Percentiles rank a stretch among this genome's conserved stretches.
Evolutionary conservation across 2,113 vertebrate species (phyloP).

Genomic region (Turdus rufiventris): DNA sequence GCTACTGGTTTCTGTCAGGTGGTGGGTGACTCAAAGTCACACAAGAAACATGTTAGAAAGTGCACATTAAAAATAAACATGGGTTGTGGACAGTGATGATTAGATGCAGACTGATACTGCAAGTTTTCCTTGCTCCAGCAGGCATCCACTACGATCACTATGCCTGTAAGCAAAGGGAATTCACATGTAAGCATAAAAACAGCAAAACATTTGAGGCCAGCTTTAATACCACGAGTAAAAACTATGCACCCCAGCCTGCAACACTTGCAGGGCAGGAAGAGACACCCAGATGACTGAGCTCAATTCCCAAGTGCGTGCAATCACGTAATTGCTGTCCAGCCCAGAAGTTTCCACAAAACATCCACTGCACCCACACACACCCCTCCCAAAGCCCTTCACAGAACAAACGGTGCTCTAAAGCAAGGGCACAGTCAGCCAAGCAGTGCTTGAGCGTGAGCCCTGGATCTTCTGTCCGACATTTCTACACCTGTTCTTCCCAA

Average conservation of each 20-base stretch:
- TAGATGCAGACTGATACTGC: not conserved
- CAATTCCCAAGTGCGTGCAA: not conserved
- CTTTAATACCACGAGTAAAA: not conserved
- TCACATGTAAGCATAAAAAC: not conserved
- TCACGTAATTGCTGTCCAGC: not conserved
- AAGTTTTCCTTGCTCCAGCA: not conserved
- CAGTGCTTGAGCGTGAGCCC: not conserved
- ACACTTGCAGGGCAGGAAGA: not conserved
- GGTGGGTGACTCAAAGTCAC: not conserved
- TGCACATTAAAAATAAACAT: not conserved
- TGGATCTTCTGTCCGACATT: not conserved
- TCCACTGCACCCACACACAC: not conserved
- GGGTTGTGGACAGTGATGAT: not conserved
- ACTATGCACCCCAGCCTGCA: not conserved
- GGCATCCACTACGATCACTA: fast-evolving
- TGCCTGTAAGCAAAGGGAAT: not conserved
- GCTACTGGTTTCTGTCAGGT: not conserved
- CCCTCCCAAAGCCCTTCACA: fast-evolving
- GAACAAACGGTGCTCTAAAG: fast-evolving
- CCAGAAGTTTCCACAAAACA: not conserved
- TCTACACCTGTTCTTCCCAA: not conserved
- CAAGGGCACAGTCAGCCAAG: not conserved
- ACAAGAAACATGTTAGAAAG: not conserved
- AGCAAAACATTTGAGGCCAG: not conserved
- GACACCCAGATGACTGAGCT: not conserved